These are phyloP conservation scores for Acanthornis magna DNA, from an alignment of 2,797 vertebrate genomes.

Conservation along the genomic window DNA sequence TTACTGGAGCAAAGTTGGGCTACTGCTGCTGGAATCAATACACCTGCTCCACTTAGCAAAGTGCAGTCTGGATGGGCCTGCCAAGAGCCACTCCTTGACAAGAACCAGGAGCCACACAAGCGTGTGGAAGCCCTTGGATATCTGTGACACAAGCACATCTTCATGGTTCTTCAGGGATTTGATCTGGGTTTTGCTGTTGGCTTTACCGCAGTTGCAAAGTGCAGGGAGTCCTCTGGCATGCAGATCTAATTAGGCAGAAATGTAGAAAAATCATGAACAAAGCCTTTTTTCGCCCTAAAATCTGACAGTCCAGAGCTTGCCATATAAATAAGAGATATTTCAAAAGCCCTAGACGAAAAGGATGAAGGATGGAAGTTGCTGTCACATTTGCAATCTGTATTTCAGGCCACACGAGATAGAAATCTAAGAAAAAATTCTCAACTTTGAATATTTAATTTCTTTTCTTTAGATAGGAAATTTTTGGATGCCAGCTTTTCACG, in stretches of 20 bases:
- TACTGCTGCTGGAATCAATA: background rate
- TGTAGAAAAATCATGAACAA: background rate
- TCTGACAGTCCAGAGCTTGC: background rate
- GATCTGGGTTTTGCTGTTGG: background rate
- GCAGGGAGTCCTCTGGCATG: background rate
- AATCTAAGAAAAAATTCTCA: background rate
- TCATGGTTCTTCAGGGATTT: background rate
- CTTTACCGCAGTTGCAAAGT: background rate
- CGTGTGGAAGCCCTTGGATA: background rate
- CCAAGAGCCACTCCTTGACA: background rate
- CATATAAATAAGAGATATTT: background rate
- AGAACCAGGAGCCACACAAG: background rate
- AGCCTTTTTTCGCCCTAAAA: background rate
- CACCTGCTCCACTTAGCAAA: background rate
- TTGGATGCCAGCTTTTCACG: background rate
- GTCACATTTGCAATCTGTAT: background rate
- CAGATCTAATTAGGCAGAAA: background rate
- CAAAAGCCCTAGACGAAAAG: background rate
- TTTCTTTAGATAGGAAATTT: background rate
- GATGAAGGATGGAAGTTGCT: background rate
- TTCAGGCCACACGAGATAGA: background rate
- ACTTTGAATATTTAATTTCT: background rate
- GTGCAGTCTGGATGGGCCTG: background rate
- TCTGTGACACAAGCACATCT: background rate
- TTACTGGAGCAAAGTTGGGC: background rate